Conservation (phyloP, 2,888 invertebrate genomes). For the Drosophila peninsularis region DNA sequence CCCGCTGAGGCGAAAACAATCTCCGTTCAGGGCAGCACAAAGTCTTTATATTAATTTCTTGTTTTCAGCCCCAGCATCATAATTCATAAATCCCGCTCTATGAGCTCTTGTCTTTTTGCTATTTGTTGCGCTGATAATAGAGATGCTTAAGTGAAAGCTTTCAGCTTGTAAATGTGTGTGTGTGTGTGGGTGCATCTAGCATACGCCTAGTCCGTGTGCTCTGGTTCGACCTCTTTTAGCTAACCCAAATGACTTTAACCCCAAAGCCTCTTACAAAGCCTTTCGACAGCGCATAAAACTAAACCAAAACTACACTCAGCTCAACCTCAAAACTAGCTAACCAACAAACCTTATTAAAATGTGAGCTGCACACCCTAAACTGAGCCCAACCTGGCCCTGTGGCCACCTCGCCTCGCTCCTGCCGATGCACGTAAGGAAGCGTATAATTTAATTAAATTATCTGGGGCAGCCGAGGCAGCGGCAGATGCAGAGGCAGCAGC, state of each 20-base stretch:
- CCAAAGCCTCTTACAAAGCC: slow-evolving; percentile 55
- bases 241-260: slow-evolving; percentile 56
- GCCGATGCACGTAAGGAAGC: slow-evolving; percentile 71
- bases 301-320: slow-evolving; percentile 76
- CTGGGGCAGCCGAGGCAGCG: slow-evolving; percentile 69
- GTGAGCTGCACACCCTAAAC: slow-evolving; percentile 56
- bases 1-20: neutral
- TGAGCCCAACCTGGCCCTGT: slow-evolving; percentile 13
- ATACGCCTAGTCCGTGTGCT: slow-evolving; percentile 21
- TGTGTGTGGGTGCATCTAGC: slow-evolving; percentile 13
- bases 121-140: slow-evolving; percentile 1
- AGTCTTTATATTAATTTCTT: slow-evolving; percentile 2
- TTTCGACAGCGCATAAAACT: slow-evolving; percentile 61
- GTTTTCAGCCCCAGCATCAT: neutral
- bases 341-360: slow-evolving; percentile 79
- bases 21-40: neutral
- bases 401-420: neutral
- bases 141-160: slow-evolving; percentile 9
- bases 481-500: slow-evolving; percentile 27
- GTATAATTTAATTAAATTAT: slow-evolving; percentile 80
- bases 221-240: slow-evolving; percentile 31
- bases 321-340: slow-evolving; percentile 80
- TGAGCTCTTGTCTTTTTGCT: neutral
- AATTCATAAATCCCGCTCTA: neutral
- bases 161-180: slow-evolving; percentile 8